These are phyloP conservation scores for Teleiodes luculella DNA, from an alignment of 2,888 invertebrate species.

Conservation along the genomic window DNA sequence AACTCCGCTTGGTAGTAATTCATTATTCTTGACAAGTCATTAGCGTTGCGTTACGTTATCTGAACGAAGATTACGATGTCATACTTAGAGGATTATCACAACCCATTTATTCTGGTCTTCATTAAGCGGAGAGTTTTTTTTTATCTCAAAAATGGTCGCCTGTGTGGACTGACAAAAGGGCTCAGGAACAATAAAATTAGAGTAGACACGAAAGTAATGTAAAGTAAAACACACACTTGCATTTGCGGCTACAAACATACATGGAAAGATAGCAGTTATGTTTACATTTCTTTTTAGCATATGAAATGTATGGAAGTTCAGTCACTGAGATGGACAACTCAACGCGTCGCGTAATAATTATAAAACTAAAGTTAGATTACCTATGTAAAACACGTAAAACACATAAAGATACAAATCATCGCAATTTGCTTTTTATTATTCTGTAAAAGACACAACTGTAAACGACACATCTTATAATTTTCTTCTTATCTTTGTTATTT, in stretches of 20 bases:
- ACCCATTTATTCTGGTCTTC: conserved; percentile 2
- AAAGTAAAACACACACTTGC: conserved; percentile 16
- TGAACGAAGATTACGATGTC: background rate
- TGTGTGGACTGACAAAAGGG: conserved; percentile 32
- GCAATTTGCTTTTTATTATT: no score
- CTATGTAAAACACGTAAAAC: no score
- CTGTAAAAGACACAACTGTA: no score
- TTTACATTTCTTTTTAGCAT: conserved; percentile 27
- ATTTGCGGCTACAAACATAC: conserved; percentile 34
- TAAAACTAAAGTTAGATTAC: no score
- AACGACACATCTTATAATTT: no score
- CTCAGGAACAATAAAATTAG: conserved; percentile 61
- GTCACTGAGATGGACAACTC: no score
- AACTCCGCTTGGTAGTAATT: no score
- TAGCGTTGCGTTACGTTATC: background rate
- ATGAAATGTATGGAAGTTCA: no score
- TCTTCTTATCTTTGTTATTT: no score
- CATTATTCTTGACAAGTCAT: no score
- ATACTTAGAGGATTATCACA: background rate
- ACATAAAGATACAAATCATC: no score
- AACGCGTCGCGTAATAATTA: no score
- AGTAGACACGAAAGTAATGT: conserved; percentile 16
- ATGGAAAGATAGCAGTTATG: conserved; percentile 30
- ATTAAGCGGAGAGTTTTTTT: conserved; percentile 11
- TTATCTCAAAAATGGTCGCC: conserved; percentile 22